Percentiles rank a stretch among this genome's conserved stretches.
These are phyloP conservation scores for Drosophila neutralis DNA, from an alignment of 2,888 invertebrate genomes.

Conservation along the genomic window DNA sequence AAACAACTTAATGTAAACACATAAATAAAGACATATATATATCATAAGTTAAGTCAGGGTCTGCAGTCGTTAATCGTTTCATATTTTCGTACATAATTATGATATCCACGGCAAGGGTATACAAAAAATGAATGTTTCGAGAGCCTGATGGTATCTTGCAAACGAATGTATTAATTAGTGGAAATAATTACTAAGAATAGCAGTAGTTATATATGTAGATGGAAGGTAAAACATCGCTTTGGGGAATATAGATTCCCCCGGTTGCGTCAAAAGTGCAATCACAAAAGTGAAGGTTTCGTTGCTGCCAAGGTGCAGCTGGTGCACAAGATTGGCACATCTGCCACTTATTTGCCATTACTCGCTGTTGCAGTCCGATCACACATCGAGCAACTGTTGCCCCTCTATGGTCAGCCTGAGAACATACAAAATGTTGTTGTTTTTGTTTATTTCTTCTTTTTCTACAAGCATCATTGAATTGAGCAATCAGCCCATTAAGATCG, in stretches of 20 bases:
- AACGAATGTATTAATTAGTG: slow-evolving; percentile 59
- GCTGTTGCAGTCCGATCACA: slow-evolving; percentile 11
- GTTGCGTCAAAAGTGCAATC: slow-evolving; percentile 17
- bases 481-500: background rate
- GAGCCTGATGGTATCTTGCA: background rate
- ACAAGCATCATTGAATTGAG: background rate
- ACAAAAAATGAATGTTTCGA: background rate
- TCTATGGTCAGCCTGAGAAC: slow-evolving; percentile 57
- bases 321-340: slow-evolving; percentile 51
- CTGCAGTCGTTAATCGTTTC: background rate
- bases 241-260: slow-evolving; percentile 47
- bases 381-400: slow-evolving; percentile 11
- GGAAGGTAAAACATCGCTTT: slow-evolving; percentile 40
- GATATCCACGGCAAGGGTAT: background rate
- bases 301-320: slow-evolving; percentile 37
- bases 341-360: slow-evolving; percentile 8
- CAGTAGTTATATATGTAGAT: slow-evolving; percentile 6
- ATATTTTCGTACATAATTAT: background rate
- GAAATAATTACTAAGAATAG: slow-evolving; percentile 10
- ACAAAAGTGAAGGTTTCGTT: slow-evolving; percentile 67
- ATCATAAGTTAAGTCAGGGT: background rate
- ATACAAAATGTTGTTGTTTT: slow-evolving; percentile 36
- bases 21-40: background rate
- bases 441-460: slow-evolving; percentile 5
- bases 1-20: background rate